A percentile compares a stretch with the other conserved stretches of the same genome.
Conservation (phyloP, 2,888 invertebrate species). For the Sarcophaga variegata region DNA sequence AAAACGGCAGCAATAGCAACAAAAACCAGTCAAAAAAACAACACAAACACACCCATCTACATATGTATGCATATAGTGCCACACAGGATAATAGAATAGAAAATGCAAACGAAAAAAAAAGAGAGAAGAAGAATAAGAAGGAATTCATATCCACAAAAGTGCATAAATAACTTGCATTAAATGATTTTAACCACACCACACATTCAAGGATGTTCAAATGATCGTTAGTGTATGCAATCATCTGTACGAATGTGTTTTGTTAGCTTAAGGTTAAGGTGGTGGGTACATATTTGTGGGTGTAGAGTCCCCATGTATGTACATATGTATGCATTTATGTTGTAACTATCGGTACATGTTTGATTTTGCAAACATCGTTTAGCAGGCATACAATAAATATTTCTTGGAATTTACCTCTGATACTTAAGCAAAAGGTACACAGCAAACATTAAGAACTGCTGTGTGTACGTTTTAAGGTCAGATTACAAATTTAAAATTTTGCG, state of each 20-base stretch:
- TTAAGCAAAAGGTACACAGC: too few species aligned
- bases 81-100: not conserved
- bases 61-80: not conserved
- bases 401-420: not conserved
- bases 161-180: constrained; percentile 63
- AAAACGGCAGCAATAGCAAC: constrained; percentile 3
- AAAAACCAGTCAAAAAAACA: not conserved
- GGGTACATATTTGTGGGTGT: not conserved
- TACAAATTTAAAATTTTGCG: too few species aligned
- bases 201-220: constrained; percentile 45
- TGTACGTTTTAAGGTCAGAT: too few species aligned
- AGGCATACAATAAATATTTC: not conserved
- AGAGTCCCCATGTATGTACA: not conserved
- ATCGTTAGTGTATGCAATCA: constrained; percentile 46
- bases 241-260: constrained; percentile 9
- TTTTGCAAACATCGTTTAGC: constrained; percentile 6
- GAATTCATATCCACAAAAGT: constrained; percentile 47
- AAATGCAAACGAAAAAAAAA: constrained; percentile 10
- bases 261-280: constrained; percentile 6
- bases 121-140: not conserved
- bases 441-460: too few species aligned
- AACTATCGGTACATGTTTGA: not conserved
- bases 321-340: too few species aligned
- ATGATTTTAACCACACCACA: constrained; percentile 64
- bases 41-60: constrained; percentile 16